Evolutionary conservation across 2,888 invertebrate genomes (phyloP).

Genomic region (Scotopteryx bipunctaria): DNA sequence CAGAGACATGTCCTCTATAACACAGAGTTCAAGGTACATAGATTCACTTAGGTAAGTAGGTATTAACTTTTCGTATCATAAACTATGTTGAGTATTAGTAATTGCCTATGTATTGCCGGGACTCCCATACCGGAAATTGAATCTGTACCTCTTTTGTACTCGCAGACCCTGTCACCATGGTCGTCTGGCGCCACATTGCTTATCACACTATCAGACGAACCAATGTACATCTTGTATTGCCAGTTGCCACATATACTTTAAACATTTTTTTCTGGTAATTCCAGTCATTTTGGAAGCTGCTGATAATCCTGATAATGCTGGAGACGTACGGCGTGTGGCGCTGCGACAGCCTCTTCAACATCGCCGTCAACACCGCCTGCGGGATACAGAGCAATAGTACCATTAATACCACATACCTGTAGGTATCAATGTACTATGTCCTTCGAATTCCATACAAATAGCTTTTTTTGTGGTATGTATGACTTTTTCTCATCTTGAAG

Average conservation of each 20-base stretch:
- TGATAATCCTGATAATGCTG: conserved; percentile 89
- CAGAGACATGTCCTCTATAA: conserved; percentile 94
- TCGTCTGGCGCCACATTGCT: too few relatives aligned
- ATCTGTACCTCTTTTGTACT: too few relatives aligned
- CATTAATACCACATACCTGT: conserved; percentile 56
- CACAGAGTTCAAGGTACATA: conserved; percentile 87
- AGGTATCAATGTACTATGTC: conserved; percentile 41
- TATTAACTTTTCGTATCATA: too few relatives aligned
- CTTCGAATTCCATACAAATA: too few relatives aligned
- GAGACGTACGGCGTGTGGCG: conserved; percentile 91
- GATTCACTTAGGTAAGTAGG: too few relatives aligned
- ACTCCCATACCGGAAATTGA: too few relatives aligned
- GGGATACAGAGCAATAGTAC: conserved; percentile 52
- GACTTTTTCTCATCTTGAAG: neutral
- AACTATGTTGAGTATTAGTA: too few relatives aligned
- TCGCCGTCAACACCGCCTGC: conserved; percentile 59
- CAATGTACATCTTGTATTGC: neutral
- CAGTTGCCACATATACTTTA: neutral
- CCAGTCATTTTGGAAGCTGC: conserved; percentile 90
- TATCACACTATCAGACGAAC: too few relatives aligned
- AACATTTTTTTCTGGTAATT: conserved; percentile 23
- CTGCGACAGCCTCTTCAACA: conserved; percentile 67
- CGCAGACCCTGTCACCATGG: too few relatives aligned
- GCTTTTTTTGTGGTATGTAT: too few relatives aligned
- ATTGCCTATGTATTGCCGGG: too few relatives aligned